These are phyloP conservation scores for Lepidochitona cinerea DNA, from an alignment of 2,888 invertebrate genomes.

Conservation along the genomic window DNA sequence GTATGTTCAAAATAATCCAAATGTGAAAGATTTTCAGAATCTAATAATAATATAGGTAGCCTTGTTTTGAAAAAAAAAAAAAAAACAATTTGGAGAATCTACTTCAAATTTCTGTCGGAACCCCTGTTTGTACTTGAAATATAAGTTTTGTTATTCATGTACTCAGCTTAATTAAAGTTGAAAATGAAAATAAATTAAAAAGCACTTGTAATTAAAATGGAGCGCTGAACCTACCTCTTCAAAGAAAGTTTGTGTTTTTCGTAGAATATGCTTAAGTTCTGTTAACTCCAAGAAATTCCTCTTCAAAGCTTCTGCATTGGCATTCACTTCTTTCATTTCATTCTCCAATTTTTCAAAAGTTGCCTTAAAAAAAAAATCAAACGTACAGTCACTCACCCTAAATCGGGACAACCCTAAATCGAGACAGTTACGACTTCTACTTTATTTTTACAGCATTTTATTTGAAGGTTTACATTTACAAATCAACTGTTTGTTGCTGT, in stretches of 20 bases:
- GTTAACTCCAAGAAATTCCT: conserved; percentile 97
- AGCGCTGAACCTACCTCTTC: conserved; percentile 81
- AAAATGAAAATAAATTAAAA: not conserved
- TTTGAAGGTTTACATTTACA: too few relatives aligned
- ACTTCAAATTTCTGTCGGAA: too few relatives aligned
- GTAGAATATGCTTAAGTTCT: conserved; percentile 96
- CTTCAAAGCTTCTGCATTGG: conserved; percentile 97
- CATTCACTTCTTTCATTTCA: conserved; percentile 97
- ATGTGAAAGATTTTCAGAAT: too few relatives aligned
- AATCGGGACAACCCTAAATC: not conserved
- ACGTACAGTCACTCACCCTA: not conserved
- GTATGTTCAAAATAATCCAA: too few relatives aligned
- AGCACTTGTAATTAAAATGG: not conserved
- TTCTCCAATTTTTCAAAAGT: conserved; percentile 98
- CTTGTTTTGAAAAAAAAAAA: too few relatives aligned
- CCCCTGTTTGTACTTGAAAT: too few relatives aligned
- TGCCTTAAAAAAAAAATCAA: conserved; percentile 66
- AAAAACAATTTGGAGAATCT: too few relatives aligned
- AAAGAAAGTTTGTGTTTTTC: conserved; percentile 99
- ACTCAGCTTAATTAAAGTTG: too few relatives aligned
- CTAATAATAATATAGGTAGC: too few relatives aligned
- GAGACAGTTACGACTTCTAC: not conserved
- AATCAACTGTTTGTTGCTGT: too few relatives aligned
- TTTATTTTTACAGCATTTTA: too few relatives aligned
- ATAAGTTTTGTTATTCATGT: too few relatives aligned